Base-by-base conservation (phyloP, 2,113 vertebrate genomes). In the Hepsetus odoe region DNA sequence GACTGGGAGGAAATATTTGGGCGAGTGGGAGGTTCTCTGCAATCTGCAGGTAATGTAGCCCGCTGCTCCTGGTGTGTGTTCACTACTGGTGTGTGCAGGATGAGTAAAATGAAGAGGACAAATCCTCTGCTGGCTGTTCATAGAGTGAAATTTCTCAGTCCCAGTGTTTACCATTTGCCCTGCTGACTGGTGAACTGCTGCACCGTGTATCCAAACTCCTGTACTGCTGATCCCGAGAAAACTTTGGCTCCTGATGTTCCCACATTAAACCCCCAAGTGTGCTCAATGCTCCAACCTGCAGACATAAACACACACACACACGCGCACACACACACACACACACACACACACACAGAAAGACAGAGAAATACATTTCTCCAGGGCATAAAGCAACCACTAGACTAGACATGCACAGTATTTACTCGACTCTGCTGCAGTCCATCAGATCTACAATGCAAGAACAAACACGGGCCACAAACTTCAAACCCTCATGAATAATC, bases 201-300 rank as follows among this genome's bases (percentile, higher is more conserved):
- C 35, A 96, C 88, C 5, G 91, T 40, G 69, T 95, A 94, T 56
- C 95, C 95, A 87, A 96, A 96, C 82, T 95, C 93, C 32, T 92
- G 93, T 49, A 35, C 73, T 53, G 83, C 75, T 26, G 91, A 85
- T 56, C 93, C 94, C 11, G 92, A 90, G 87, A 94, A 94, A 81
- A 93, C 79, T 91, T 92, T 94, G 82, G 93, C 90, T 82, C 85
- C 86, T 71, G 82, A 86, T 5, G 94, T 89, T 1, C 93, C 94
- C 74, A 95, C 79, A 35, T 95, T 96, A 84, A 94, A 96, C 5
- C 92, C 89, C 77, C 88, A 75, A 82, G 90, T 90, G 51, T 79
- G 89, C 30, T 85, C 75, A 38, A 88, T 77, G 87, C 91, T 76
- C 69, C 86, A 68, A 51, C 91, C 94, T 95, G 77, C 83, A 79